Evolutionary conservation across 2,888 invertebrate genomes (phyloP), one percentile per base, ranked within the genome.

Genomic region (Notocelia uddmanniana): DNA sequence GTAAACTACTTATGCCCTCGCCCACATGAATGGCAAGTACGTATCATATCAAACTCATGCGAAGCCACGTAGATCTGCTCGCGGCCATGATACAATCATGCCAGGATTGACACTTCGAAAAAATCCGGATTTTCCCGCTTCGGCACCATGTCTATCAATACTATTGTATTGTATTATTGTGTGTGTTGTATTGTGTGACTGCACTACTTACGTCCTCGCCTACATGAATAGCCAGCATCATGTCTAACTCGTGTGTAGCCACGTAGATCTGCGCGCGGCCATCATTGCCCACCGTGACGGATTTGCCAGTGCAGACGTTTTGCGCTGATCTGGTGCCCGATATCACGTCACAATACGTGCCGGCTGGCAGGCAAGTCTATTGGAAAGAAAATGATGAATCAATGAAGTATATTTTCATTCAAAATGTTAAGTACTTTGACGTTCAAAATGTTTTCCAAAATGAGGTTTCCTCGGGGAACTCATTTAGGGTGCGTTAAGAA

Each of bases 261-360:
- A 97, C 89, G 50, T 84, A 79, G 60, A 97, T 94, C 50, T 91
- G 84, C 0, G 95, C 96, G 0, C 84, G 88, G 0, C 96, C 95
- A 74, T 94, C 89, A 5, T 79, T 78, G 31, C 93, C 94, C 5
- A 97, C 97, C 0, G 84, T 91, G 0, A 97, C 90, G 0, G 89
- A 89, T 78, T 95, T 95, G 34, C 97, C 97, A 0, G 95, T 95
- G 80, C 97, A 97, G 0, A 84, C 79, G 60, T 91, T 90, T 78
- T 63, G 26, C 2, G 31, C 91, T 88, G 13, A 81, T 83, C 75
- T 93, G 87, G 69, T 76, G 2, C 97, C 97, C 13, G 96, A 95
- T 74, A 97, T 96, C 26, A 97, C 94, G 86, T 98, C 97, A 80
- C 97, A 98, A 85, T 98, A 98, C 0, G 80, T 91, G 2, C 97